phyloP scores from a whole-genome alignment of 1,140 invertebrate genomes.

The Carcinoscorpius rotundicauda region DNA sequence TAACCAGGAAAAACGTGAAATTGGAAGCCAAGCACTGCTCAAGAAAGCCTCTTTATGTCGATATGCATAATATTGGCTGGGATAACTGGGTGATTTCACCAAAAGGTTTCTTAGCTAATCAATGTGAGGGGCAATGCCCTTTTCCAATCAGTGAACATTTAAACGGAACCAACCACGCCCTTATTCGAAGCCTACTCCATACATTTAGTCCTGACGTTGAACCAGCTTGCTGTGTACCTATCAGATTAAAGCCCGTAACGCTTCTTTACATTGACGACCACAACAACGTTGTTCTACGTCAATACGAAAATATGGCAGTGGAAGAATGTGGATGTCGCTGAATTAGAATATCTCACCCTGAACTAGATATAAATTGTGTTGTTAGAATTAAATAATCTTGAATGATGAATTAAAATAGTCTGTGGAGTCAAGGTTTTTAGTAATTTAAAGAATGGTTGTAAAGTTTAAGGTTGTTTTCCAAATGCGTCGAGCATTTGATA shows the following conservation, averaged over 20 bases:
- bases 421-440: too few relatives aligned
- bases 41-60: slow-evolving; percentile 76
- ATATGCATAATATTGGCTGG: slow-evolving; percentile 94
- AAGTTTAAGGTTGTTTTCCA: too few relatives aligned
- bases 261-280: slow-evolving; percentile 90
- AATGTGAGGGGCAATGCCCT: slow-evolving; percentile 87
- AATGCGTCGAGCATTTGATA: too few relatives aligned
- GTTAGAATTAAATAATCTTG: too few relatives aligned
- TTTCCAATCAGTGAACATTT: slow-evolving; percentile 85
- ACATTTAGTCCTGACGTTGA: slow-evolving; percentile 74
- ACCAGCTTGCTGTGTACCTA: slow-evolving; percentile 90
- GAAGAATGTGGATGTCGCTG: slow-evolving; percentile 85
- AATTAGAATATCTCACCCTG: neutral
- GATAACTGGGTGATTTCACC: slow-evolving; percentile 99
- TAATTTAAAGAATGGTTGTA: too few relatives aligned
- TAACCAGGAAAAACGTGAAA: too few relatives aligned
- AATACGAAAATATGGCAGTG: slow-evolving; percentile 93
- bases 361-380: too few relatives aligned
- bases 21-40: slow-evolving; percentile 45
- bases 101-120: slow-evolving; percentile 85
- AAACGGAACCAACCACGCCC: slow-evolving; percentile 96
- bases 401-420: too few relatives aligned
- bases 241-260: slow-evolving; percentile 72
- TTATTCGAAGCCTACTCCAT: slow-evolving; percentile 92
- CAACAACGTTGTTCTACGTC: slow-evolving; percentile 87